Base-by-base conservation (phyloP, 2,113 vertebrate species). In the human (Homo sapiens) region DNA sequence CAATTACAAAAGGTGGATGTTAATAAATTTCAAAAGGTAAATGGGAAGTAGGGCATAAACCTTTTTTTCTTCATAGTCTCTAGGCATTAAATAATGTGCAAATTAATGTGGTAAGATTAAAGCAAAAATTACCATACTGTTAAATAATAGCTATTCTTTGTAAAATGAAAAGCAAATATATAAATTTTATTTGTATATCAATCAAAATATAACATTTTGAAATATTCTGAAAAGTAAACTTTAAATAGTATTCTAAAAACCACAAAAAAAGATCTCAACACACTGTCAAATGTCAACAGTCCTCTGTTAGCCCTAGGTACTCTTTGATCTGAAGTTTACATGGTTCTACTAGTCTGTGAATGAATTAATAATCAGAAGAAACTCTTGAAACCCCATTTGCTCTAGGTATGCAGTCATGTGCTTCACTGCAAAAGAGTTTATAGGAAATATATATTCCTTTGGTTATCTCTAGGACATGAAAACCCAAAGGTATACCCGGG, bases 391-490 rank as follows among this genome's bases (percentile, higher is more conserved):
- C 38, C 17, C 11, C n/a, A 88, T 89, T 93, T 95, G 16, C 66
- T 85, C 61, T 91, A 75, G 43, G 38, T 94, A 83, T 27, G 35
- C 76, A 32, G 43, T 57, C 32, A 59, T 45, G 57, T 2, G 93
- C 89, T 92, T 92, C 52, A 61, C 2, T 95, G 38, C 13, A 85
- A 14, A 9, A 82, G 30, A 82, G 35, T 68, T 55, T 92, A 95
- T 38, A 78, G n/a, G 35, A 84, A 96, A 84, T 82, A 89, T 80
- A 1, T 94, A 94, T 93, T 84, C 16, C 16, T 92, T 93, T 86
- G 25, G 4, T 94, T 94, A n/a, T 94, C 90, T 81, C 55, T 38
- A 89, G 76, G 38, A 70, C 2, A 1, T 89, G 83, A 35, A 85
- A 95, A 64, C 43, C n/a, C 64, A 82, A 2, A 84, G 70, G 70